Conservation (phyloP, 1,140 invertebrate species). For the Conus betulinus region DNA sequence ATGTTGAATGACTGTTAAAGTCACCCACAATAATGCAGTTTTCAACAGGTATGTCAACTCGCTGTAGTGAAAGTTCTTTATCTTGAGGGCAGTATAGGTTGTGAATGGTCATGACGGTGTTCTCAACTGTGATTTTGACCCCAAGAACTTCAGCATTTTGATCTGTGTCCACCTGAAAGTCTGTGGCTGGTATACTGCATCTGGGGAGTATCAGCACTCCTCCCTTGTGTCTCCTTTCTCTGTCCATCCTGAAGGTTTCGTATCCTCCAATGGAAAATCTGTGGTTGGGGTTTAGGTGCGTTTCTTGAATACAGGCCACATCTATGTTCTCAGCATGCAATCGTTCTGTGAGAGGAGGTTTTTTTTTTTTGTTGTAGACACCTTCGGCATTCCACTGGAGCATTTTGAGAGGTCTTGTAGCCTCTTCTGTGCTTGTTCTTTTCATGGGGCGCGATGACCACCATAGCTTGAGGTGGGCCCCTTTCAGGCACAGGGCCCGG, state of each 20-base stretch:
- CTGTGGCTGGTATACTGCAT: neutral
- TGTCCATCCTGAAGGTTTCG: constrained; percentile 17
- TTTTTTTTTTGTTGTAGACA: constrained; percentile 19
- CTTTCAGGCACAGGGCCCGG: no score
- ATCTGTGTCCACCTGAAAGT: constrained; percentile 4
- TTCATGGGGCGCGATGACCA: neutral
- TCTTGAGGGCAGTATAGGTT: constrained; percentile 16
- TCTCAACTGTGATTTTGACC: neutral
- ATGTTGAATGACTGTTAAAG: constrained; percentile 36
- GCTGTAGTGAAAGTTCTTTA: neutral
- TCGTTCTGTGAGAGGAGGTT: neutral
- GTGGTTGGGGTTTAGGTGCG: neutral
- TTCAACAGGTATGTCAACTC: neutral
- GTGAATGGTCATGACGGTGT: neutral
- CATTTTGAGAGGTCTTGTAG: no score
- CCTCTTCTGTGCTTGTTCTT: neutral
- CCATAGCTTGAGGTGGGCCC: no score
- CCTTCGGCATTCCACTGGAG: no score
- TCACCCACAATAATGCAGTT: constrained; percentile 34
- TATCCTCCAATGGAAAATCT: constrained; percentile 7
- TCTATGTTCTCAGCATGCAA: neutral
- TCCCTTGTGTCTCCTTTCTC: constrained; percentile 29
- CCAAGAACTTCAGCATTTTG: neutral
- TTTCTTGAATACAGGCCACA: constrained; percentile 33
- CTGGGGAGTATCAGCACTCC: constrained; percentile 17